phyloP scores from a whole-genome alignment of 64 coral and sea anemone species.

The Actinia tenebrosa region DNA sequence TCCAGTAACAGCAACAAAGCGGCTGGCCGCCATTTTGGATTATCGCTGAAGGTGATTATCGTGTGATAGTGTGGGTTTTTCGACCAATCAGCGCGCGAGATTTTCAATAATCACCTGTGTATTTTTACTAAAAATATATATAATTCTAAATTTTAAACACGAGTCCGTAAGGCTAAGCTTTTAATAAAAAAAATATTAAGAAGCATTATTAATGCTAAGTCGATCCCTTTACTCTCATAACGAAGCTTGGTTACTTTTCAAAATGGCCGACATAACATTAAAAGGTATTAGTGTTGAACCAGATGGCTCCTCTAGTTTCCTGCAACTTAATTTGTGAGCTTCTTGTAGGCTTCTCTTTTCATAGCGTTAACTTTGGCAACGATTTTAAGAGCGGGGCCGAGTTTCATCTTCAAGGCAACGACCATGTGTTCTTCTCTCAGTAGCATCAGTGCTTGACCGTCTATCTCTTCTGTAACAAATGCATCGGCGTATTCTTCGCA shows the following conservation, averaged over 20 bases:
- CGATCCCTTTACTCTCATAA: no score
- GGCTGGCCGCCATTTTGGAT: no score
- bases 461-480: conserved; percentile 90
- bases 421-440: conserved; percentile 96
- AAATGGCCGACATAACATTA: background rate
- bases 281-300: background rate
- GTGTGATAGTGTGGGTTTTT: no score
- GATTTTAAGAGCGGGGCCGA: conserved; percentile 94
- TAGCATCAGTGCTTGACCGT: conserved; percentile 94
- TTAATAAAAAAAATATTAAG: no score
- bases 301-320: background rate
- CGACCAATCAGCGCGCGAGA: no score
- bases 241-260: background rate
- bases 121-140: no score
- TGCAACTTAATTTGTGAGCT: conserved; percentile 11
- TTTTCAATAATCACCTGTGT: no score
- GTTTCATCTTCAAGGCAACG: conserved; percentile 92
- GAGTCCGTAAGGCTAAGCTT: no score
- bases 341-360: conserved; percentile 61
- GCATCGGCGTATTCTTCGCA: conserved; percentile 91
- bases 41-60: no score
- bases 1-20: no score
- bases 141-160: no score
- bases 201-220: no score
- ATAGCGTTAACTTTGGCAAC: conserved; percentile 85